Conservation (phyloP, 2,888 invertebrate species). For the Andrena hattorfiana region DNA sequence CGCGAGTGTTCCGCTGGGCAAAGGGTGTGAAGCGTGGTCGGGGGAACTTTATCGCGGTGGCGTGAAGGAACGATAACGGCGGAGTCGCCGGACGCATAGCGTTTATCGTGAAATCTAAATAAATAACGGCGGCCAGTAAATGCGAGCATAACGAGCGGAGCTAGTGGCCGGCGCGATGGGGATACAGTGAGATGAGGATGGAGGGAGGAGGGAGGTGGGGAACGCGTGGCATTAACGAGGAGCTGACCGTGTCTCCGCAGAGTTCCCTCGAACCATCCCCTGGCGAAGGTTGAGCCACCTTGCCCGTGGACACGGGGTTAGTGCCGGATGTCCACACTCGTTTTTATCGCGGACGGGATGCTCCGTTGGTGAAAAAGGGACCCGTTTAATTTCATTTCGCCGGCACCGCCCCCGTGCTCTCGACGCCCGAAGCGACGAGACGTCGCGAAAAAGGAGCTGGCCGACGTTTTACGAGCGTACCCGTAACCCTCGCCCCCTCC, state of each 20-base stretch:
- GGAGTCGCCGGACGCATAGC: constrained; percentile 4
- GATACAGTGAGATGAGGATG: neutral
- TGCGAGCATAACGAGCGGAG: constrained; percentile 30
- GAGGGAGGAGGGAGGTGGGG: neutral
- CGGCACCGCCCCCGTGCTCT: constrained; percentile 69
- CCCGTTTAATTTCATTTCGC: constrained; percentile 77
- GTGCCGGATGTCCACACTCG: constrained; percentile 78
- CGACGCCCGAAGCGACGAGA: constrained; percentile 68
- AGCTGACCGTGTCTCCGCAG: constrained; percentile 13
- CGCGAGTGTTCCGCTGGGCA: neutral
- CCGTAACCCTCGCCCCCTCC: constrained; percentile 33
- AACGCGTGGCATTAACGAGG: constrained; percentile 34
- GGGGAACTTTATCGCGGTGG: constrained; percentile 10
- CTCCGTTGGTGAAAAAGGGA: constrained; percentile 71
- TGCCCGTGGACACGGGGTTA: constrained; percentile 41
- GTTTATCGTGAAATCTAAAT: constrained; percentile 40
- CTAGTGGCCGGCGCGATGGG: neutral
- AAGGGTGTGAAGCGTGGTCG: constrained; percentile 6
- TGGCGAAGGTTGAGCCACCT: neutral
- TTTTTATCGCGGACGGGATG: constrained; percentile 75
- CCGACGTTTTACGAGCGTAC: constrained; percentile 75
- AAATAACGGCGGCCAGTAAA: constrained; percentile 37
- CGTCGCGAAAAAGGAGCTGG: constrained; percentile 73
- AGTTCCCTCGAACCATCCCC: constrained; percentile 18
- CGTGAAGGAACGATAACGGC: constrained; percentile 13